Percentiles rank a stretch among this genome's conserved stretches.
Conservation (phyloP, 1,140 invertebrate genomes). For the Drosophila lacteicornis region DNA sequence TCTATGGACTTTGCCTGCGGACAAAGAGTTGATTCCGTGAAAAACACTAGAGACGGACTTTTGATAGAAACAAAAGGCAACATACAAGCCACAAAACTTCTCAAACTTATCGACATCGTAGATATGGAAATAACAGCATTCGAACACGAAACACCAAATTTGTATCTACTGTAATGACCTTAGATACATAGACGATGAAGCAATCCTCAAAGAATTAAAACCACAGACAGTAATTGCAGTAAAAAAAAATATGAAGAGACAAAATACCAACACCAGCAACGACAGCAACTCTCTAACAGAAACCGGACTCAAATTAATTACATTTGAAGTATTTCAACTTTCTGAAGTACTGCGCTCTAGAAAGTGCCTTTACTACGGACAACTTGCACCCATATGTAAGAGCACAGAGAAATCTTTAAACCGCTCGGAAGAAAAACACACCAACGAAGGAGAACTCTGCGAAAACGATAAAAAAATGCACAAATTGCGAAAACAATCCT, state of each 20-base stretch:
- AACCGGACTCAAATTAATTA: conserved; percentile 10
- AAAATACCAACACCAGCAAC: too few relatives aligned
- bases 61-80: conserved; percentile 10
- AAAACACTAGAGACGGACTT: conserved; percentile 7
- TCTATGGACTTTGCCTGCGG: conserved; percentile 4
- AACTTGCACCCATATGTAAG: too few relatives aligned
- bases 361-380: background rate
- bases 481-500: too few relatives aligned
- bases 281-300: background rate
- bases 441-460: background rate
- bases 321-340: background rate
- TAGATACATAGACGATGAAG: conserved; percentile 4
- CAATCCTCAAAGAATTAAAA: background rate
- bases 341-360: background rate
- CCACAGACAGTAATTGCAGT: conserved; percentile 7
- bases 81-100: conserved; percentile 9
- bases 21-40: conserved; percentile 4
- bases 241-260: too few relatives aligned
- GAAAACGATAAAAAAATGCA: too few relatives aligned
- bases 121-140: background rate
- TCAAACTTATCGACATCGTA: conserved; percentile 1
- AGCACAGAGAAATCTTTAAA: conserved; percentile 6
- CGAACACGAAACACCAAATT: background rate
- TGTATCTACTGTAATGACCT: too few relatives aligned
- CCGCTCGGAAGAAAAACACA: background rate